Percentiles rank a stretch among this genome's conserved stretches.
Conservation (phyloP, 2,113 vertebrate genomes). For the Pandion haliaetus region DNA sequence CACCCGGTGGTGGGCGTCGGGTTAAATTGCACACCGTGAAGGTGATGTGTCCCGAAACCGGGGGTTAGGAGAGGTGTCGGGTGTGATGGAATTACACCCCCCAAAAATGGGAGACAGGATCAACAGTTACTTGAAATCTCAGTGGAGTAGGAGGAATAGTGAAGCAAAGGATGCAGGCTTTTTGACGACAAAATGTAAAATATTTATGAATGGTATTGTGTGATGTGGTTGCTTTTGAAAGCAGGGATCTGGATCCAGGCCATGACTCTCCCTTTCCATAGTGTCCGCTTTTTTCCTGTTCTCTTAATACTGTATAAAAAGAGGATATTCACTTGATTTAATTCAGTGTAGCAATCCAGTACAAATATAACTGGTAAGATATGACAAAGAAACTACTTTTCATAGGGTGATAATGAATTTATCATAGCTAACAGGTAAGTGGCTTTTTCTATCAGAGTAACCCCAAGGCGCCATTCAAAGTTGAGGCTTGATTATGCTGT, state of each 20-base stretch:
- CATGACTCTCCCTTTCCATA: not conserved
- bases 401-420: not conserved
- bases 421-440: not conserved
- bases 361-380: not conserved
- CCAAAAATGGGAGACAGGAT: rapidly evolving
- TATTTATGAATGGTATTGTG: rapidly evolving
- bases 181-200: not conserved
- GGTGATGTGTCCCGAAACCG: not conserved
- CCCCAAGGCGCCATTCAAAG: not conserved
- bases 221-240: not conserved
- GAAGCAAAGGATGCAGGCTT: not conserved
- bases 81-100: rapidly evolving
- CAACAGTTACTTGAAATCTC: not conserved
- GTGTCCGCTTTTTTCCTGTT: rapidly evolving
- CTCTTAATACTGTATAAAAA: not conserved
- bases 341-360: not conserved
- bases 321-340: not conserved
- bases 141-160: not conserved
- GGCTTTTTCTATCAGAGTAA: not conserved
- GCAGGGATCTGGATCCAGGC: not conserved
- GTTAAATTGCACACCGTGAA: rapidly evolving
- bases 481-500: not conserved
- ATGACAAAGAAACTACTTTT: not conserved
- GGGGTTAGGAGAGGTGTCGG: not conserved
- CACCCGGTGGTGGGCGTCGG: not conserved